Conservation (phyloP, 2,888 invertebrate species). For the Drosophila fulvimacula region DNA sequence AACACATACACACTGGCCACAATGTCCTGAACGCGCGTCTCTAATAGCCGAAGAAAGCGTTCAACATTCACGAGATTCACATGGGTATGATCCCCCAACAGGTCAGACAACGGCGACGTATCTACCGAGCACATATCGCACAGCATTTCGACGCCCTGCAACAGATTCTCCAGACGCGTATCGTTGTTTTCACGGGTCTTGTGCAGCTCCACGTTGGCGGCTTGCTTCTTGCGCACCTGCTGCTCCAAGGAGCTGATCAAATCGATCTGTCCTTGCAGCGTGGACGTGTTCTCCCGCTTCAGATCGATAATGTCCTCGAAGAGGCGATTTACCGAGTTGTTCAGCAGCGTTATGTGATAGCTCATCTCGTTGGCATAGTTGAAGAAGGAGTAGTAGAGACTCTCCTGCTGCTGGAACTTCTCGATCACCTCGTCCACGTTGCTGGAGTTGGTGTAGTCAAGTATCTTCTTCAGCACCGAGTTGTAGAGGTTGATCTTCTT, state of each 20-base stretch:
- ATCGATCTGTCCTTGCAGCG: slow-evolving; percentile 72
- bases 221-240: slow-evolving; percentile 64
- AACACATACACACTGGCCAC: slow-evolving; percentile 85
- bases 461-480: slow-evolving; percentile 80
- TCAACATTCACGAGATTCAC: slow-evolving; percentile 87
- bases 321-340: slow-evolving; percentile 80
- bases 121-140: slow-evolving; percentile 86
- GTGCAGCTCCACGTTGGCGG: slow-evolving; percentile 59
- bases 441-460: slow-evolving; percentile 76
- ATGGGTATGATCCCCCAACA: slow-evolving; percentile 87
- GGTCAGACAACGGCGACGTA: slow-evolving; percentile 85
- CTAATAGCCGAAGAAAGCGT: slow-evolving; percentile 86
- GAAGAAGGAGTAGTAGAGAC: slow-evolving; percentile 84
- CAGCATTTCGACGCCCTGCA: slow-evolving; percentile 77
- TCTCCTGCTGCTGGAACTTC: slow-evolving; percentile 83
- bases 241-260: slow-evolving; percentile 68
- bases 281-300: slow-evolving; percentile 68
- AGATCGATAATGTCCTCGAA: slow-evolving; percentile 78
- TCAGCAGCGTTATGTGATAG: slow-evolving; percentile 82
- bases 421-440: slow-evolving; percentile 80
- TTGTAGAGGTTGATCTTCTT: slow-evolving; percentile 82
- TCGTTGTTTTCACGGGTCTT: slow-evolving; percentile 65
- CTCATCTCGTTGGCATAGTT: slow-evolving; percentile 84
- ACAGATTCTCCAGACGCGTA: slow-evolving; percentile 64
- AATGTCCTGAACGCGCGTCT: slow-evolving; percentile 86